phyloP scores from a whole-genome alignment of 2,113 vertebrate species.

The Edolisoma coerulescens region DNA sequence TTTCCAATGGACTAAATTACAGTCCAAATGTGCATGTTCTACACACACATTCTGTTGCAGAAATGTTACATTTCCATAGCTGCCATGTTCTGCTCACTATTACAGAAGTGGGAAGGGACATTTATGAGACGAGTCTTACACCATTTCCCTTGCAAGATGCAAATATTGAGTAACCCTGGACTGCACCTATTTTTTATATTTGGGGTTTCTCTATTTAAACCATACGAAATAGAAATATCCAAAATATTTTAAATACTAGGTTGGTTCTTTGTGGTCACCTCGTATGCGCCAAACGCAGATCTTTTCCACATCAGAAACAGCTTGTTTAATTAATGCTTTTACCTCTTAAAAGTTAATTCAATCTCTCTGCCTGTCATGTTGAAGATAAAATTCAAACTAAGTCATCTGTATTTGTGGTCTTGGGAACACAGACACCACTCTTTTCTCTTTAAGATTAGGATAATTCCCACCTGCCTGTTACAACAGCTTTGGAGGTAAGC shows the following conservation, averaged over 20 bases:
- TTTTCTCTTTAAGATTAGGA: background rate
- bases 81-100: background rate
- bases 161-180: background rate
- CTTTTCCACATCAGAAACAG: background rate
- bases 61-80: background rate
- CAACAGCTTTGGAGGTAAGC: background rate
- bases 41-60: background rate
- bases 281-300: background rate
- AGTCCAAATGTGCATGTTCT: background rate
- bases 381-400: background rate
- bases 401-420: background rate
- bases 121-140: background rate
- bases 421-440: background rate
- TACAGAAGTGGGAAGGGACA: background rate
- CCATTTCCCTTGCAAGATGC: background rate
- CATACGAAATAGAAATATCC: background rate
- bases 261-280: background rate
- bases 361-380: background rate
- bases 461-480: background rate
- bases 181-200: background rate
- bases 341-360: background rate
- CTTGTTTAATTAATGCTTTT: background rate
- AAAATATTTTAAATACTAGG: background rate
- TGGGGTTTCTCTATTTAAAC: background rate
- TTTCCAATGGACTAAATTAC: background rate